Percentiles rank a stretch among this genome's conserved stretches.
phyloP scores from a whole-genome alignment of 2,797 vertebrate species.

The Scolopax bukidnonensis region DNA sequence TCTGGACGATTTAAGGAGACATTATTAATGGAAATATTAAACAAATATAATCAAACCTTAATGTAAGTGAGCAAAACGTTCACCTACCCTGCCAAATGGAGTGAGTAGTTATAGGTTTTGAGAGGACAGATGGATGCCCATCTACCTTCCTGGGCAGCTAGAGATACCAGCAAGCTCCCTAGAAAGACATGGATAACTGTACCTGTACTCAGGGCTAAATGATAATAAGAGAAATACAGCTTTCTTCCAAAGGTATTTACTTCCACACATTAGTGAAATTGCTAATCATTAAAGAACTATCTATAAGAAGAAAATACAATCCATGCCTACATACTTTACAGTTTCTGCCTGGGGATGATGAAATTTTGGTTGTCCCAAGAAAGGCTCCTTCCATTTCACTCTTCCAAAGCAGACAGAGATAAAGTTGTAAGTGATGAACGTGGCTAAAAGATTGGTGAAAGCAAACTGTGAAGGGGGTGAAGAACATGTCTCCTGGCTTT shows the following conservation, averaged over 20 bases:
- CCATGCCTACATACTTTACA: not conserved
- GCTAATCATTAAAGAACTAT: not conserved
- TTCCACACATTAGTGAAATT: not conserved
- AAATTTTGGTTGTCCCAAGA: not conserved
- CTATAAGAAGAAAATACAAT: not conserved
- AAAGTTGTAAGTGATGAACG: not conserved
- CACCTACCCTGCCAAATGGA: constrained; percentile 18
- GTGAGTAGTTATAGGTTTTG: not conserved
- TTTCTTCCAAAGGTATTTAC: not conserved
- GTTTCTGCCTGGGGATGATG: not conserved
- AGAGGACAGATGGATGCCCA: not conserved
- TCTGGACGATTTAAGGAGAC: constrained; percentile 48
- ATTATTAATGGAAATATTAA: constrained; percentile 69
- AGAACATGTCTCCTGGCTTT: not conserved
- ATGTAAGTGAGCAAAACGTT: constrained; percentile 59
- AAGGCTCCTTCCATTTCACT: not conserved
- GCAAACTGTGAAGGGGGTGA: not conserved
- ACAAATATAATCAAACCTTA: constrained; percentile 65
- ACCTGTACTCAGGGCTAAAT: not conserved
- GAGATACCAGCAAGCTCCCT: not conserved
- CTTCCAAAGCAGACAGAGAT: not conserved
- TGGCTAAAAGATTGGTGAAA: not conserved
- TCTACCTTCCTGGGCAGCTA: not conserved
- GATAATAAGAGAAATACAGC: not conserved
- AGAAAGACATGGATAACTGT: not conserved